Percentiles rank a stretch among this genome's conserved stretches.
Evolutionary conservation across 2,888 invertebrate genomes (phyloP).

Genomic region (Barypeithes pellucidus): DNA sequence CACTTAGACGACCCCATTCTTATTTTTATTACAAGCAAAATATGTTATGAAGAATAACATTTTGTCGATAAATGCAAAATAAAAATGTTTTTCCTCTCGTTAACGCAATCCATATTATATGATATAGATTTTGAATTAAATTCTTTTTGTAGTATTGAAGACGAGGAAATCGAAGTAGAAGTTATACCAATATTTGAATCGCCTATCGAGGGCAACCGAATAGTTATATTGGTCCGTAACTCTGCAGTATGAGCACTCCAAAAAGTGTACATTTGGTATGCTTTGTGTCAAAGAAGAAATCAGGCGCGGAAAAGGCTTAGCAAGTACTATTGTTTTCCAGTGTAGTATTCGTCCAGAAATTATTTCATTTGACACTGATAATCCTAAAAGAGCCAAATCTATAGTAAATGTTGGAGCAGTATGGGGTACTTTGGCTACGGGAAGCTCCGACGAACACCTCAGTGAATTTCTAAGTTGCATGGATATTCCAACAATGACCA

Average conservation of each 20-base stretch:
- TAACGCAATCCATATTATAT: no score
- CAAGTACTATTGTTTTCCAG: constrained; percentile 47
- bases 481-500: constrained; percentile 51
- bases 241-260: constrained; percentile 49
- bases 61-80: no score
- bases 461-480: constrained; percentile 49
- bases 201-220: constrained; percentile 32
- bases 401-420: constrained; percentile 48
- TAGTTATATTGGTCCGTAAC: constrained; percentile 47
- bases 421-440: constrained; percentile 54
- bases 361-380: constrained; percentile 42
- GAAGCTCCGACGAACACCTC: constrained; percentile 48
- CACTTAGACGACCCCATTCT: no score
- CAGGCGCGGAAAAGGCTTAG: constrained; percentile 35
- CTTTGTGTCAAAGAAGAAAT: constrained; percentile 44
- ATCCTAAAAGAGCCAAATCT: constrained; percentile 37
- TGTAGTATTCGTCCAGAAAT: constrained; percentile 41
- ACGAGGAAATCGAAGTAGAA: not conserved
- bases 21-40: no score
- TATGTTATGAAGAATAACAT: no score
- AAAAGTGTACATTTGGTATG: constrained; percentile 45
- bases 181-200: not conserved
- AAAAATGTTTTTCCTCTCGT: no score
- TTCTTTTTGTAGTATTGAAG: constrained; percentile 8
- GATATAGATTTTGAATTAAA: not conserved